These are phyloP conservation scores for Aratinga solstitialis DNA, from an alignment of 2,797 vertebrate species.

Conservation along the genomic window DNA sequence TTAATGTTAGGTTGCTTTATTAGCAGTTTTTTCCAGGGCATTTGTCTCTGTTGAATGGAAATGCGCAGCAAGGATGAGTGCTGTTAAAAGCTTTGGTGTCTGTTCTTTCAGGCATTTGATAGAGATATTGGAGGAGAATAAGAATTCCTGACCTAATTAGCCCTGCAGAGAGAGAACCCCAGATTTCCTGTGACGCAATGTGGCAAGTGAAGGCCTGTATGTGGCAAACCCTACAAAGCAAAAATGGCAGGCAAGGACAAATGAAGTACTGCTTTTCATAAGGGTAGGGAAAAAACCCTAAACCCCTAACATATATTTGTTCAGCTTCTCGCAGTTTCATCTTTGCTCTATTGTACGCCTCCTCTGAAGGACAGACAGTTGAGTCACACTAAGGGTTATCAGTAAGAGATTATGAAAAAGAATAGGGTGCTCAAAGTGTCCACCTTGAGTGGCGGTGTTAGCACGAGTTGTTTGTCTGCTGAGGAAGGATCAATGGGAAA, in stretches of 20 bases:
- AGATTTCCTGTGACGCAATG: not conserved
- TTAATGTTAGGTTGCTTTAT: not conserved
- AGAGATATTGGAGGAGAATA: not conserved
- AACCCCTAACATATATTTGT: not conserved
- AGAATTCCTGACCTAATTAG: not conserved
- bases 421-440: not conserved
- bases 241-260: not conserved
- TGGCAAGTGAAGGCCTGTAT: not conserved
- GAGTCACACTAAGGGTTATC: not conserved
- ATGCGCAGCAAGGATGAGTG: not conserved
- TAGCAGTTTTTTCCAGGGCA: not conserved
- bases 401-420: not conserved
- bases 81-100: not conserved
- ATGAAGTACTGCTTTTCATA: not conserved
- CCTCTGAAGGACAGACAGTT: not conserved
- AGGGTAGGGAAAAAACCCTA: not conserved
- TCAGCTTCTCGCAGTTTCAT: not conserved
- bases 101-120: not conserved
- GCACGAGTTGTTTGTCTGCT: slow-evolving; percentile 28
- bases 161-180: not conserved
- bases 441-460: not conserved
- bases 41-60: not conserved
- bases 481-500: slow-evolving; percentile 5
- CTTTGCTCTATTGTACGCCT: not conserved
- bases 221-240: not conserved